Base-by-base conservation (phyloP, 2,797 vertebrate species). In the Muscicapa striata region DNA sequence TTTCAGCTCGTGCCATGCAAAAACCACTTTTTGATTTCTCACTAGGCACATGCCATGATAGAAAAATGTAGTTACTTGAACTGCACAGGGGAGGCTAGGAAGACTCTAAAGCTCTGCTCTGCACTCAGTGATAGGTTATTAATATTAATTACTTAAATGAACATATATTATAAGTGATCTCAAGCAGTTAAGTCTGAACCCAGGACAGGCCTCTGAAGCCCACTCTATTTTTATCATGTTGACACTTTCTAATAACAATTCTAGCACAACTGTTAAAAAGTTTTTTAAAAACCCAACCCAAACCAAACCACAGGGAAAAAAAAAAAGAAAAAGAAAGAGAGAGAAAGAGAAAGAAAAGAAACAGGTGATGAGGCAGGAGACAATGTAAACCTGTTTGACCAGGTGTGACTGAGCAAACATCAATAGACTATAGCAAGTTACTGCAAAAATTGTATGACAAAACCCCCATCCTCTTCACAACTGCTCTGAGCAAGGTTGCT, bases 331-430 rank as follows among this genome's bases (percentile, higher is more conserved):
- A 11, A 11, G 16, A 5, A 15, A 24, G 7, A 11, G 13, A 4
- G 5, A 32, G 12, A 54, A 6, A 32, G 11, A 57, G 32, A 11
- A 11, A 18, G 9, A 10, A 9, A 17, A 11, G 9, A 15, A 43
- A 48, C 1, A 30, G 4, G 72, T 9, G 13, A 80, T 49, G 70
- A 84, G 54, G 49, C 36, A 72, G 78, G 54, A 92, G 68, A 92
- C 54, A 92, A 45, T 2, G 19, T 57, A 87, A 97, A 94, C 93
- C 87, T 94, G 93, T 96, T 80, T 87, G 87, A 91, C 92, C 2
- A 72, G 95, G 51, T 92, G 62, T 1, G 7, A 90, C 75, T 68
- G 75, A 83, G 36, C 68, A 83, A 92, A 93, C 27, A 51, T 24
- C 5, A 30, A 46, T 77, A 88, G 69, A 88, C n/a, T 36, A 27